Percentiles rank a stretch among this genome's conserved stretches.
phyloP scores from a whole-genome alignment of 1,140 invertebrate genomes.

The Palaemon carinicauda region DNA sequence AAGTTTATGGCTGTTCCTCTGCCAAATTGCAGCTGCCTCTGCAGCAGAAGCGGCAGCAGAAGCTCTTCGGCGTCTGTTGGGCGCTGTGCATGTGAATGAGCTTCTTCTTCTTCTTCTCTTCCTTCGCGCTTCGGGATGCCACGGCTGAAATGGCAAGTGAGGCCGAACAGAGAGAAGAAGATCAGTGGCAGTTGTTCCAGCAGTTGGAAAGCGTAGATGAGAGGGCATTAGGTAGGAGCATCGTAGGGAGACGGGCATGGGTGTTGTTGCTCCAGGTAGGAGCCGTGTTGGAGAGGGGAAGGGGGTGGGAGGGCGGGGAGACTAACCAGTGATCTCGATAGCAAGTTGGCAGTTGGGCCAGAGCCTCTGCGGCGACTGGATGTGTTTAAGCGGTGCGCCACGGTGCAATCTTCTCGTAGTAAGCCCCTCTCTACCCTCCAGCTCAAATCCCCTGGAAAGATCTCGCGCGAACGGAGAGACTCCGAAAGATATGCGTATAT shows the following conservation, averaged over 20 bases:
- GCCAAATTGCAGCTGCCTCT: too few relatives aligned
- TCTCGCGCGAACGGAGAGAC: too few relatives aligned
- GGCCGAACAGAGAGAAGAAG: neutral
- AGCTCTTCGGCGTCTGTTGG: too few relatives aligned
- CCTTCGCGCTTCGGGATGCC: too few relatives aligned
- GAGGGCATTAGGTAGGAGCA: neutral
- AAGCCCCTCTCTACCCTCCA: neutral
- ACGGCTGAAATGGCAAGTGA: too few relatives aligned
- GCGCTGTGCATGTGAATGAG: too few relatives aligned
- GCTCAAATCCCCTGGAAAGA: neutral
- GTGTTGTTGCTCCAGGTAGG: neutral
- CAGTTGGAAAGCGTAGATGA: neutral
- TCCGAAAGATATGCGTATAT: too few relatives aligned
- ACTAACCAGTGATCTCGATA: neutral
- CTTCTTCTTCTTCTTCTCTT: too few relatives aligned
- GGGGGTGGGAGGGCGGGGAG: neutral
- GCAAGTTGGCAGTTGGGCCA: constrained; percentile 16
- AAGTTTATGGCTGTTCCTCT: too few relatives aligned
- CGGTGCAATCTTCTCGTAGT: neutral
- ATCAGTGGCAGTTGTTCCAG: neutral
- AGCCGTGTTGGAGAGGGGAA: neutral
- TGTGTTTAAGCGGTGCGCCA: neutral
- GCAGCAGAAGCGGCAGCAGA: too few relatives aligned
- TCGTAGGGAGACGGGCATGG: too few relatives aligned
- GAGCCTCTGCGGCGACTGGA: constrained; percentile 3